Evolutionary conservation across 2,113 vertebrate genomes (phyloP), one percentile per base, ranked within the genome.

Genomic region (Sorex araneus): DNA sequence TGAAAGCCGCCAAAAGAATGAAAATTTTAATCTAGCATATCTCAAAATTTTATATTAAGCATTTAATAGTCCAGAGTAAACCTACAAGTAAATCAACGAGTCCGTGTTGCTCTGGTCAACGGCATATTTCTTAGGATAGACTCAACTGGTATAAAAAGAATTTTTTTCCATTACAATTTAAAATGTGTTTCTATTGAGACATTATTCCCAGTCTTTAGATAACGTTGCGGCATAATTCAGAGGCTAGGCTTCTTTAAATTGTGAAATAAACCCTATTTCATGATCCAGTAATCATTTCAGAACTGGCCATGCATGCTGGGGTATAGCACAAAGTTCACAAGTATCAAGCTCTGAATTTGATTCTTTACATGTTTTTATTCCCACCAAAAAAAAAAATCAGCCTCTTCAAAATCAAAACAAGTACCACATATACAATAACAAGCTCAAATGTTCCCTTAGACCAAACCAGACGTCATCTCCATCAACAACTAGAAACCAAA

Each of bases 71-170:
- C 2, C 16, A 74, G 88, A 25, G 45, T 30, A 89, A 70, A 1
- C 54, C 47, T 83, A 47, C 82, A 95, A 91, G n/a, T 74, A 91
- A 91, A 87, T 70, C 25, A 91, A 76, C 57, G 43, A 50, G 23
- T 15, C 8, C 88, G 45, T 57, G 77, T 23, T 45, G 83, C 7
- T n/a, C 4, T 73, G 45, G 50, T 10, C 34, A 85, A 21, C 36
- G 32, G 11, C 16, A 25, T 19, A 78, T 60, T 90, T 87, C 45
- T 81, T 84, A 18, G 12, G 2, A 69, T 54, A 15, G 25, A 57
- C 5, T 94, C 43, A 77, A 87, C 1, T 66, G 7, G 10, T 77
- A 25, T 8, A 78, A 63, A 28, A 8, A 78, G 81, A 15, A 43
- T 9, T 67, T 71, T 40, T 64, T 89, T 18, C 45, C 10, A 45